Base-by-base conservation (phyloP, 2,888 invertebrate species). In the Emmelina monodactyla region DNA sequence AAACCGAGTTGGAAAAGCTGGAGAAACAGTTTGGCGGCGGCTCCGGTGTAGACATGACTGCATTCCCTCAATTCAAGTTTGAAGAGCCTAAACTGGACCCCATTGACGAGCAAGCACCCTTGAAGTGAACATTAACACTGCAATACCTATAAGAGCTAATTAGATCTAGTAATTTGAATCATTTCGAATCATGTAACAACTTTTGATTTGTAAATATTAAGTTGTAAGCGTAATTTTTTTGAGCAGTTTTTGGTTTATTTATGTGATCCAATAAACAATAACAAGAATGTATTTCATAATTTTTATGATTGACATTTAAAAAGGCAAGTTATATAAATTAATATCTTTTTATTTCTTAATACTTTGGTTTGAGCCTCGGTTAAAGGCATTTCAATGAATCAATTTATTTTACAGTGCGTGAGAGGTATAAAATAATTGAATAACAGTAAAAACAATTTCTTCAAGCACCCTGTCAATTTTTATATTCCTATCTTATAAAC, bases 61-160 rank as follows among this genome's bases (percentile, higher is more conserved):
- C 92, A 65, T 96, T 97, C 69, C 97, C 97, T 9, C 62, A 85
- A 10, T 89, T 96, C 62, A 88, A 88, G 57, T 97, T 95, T 53
- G 79, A 83, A 14, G 92, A 89, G 41, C 87, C 88, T 32, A 82
- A 83, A 49, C 63, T 89, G 44, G 89, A 88, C 64, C 83, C 88
- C 46, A 87, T 89, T 46, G 79, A 83, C 49, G 72, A 78, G 38
- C 67, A 61, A 39, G 57, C 58, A 1, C 28, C 51, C 1, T 63
- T 66, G 53, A 70, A 73, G 67, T 72, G 60, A 71, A 65, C 33
- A n/a, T 10, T 11, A 25, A 3, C 25, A 7, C n/a, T 11, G 36
- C 25, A 32, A 22, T 34, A 22, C 31, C 35, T 33, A 32, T 33
- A 41, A 43, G 35, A 47, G 39, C 44, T 39, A 39, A 34, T 33